phyloP scores from a whole-genome alignment of 2,888 invertebrate species.

The Drosophila infuscata region DNA sequence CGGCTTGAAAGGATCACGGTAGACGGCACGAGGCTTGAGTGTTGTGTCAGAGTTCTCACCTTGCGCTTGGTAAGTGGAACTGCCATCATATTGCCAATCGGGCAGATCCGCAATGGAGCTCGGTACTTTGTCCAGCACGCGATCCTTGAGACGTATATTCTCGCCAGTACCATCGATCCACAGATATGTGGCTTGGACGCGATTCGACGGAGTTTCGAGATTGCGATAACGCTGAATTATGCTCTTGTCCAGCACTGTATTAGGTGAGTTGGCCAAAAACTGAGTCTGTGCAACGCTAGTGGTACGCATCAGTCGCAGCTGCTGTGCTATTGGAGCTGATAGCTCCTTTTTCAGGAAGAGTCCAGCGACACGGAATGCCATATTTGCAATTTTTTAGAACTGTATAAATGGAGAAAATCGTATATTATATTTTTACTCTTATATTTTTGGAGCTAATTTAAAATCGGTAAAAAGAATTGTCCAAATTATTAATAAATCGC shows the following conservation, averaged over 20 bases:
- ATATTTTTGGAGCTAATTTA: background rate
- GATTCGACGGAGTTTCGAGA: constrained; percentile 87
- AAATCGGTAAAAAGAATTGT: background rate
- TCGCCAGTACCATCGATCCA: constrained; percentile 93
- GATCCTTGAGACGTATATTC: constrained; percentile 89
- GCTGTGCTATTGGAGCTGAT: constrained; percentile 54
- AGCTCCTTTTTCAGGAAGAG: constrained; percentile 82
- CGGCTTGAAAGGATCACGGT: constrained; percentile 91
- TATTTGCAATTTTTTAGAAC: constrained; percentile 43
- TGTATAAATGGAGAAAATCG: constrained; percentile 38
- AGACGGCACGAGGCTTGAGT: constrained; percentile 91
- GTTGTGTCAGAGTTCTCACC: constrained; percentile 90
- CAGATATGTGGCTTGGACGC: constrained; percentile 88
- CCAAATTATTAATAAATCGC: background rate
- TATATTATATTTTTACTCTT: constrained; percentile 46
- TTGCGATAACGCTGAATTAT: constrained; percentile 90
- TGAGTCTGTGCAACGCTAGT: constrained; percentile 47
- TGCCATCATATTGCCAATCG: constrained; percentile 92
- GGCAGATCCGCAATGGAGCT: constrained; percentile 88
- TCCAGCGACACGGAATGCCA: constrained; percentile 84
- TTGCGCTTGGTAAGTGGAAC: constrained; percentile 89
- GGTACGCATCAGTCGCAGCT: constrained; percentile 69
- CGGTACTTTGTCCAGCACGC: constrained; percentile 89
- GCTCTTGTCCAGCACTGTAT: constrained; percentile 91
- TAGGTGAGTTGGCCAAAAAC: constrained; percentile 88